These are phyloP conservation scores for Cheiracanthium punctorium DNA, from an alignment of 2,888 invertebrate species.

Conservation along the genomic window DNA sequence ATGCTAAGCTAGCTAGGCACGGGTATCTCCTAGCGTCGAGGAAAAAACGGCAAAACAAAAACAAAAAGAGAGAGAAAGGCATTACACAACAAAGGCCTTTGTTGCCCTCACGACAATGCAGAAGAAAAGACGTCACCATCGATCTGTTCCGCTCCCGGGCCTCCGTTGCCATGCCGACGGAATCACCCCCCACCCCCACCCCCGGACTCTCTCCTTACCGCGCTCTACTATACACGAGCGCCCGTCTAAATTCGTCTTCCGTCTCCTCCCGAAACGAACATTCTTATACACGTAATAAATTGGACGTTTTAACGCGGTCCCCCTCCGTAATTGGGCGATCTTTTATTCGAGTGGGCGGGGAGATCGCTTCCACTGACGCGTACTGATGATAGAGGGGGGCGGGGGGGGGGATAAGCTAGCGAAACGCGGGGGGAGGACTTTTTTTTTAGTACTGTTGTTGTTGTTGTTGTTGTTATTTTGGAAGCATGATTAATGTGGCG, in stretches of 20 bases:
- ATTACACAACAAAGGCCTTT: neutral
- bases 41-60: too few relatives aligned
- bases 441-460: too few relatives aligned
- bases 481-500: too few relatives aligned
- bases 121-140: constrained; percentile 14
- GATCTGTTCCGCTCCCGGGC: constrained; percentile 11
- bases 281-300: constrained; percentile 29
- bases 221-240: too few relatives aligned
- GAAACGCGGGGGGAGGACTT: too few relatives aligned
- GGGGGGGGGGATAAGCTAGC: neutral
- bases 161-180: constrained; percentile 14
- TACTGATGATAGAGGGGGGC: neutral
- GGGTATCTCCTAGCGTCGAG: too few relatives aligned
- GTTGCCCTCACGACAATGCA: constrained; percentile 3
- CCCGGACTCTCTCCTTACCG: too few relatives aligned
- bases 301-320: constrained; percentile 14
- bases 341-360: constrained; percentile 20
- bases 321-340: constrained; percentile 24
- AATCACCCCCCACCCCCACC: neutral
- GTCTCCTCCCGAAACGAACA: constrained; percentile 27
- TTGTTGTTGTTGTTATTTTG: too few relatives aligned
- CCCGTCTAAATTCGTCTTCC: constrained; percentile 27
- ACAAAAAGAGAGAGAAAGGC: too few relatives aligned
- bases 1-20: too few relatives aligned
- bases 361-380: neutral